Conservation (phyloP, 2,888 invertebrate species). For the Drosophila neotestacea region DNA sequence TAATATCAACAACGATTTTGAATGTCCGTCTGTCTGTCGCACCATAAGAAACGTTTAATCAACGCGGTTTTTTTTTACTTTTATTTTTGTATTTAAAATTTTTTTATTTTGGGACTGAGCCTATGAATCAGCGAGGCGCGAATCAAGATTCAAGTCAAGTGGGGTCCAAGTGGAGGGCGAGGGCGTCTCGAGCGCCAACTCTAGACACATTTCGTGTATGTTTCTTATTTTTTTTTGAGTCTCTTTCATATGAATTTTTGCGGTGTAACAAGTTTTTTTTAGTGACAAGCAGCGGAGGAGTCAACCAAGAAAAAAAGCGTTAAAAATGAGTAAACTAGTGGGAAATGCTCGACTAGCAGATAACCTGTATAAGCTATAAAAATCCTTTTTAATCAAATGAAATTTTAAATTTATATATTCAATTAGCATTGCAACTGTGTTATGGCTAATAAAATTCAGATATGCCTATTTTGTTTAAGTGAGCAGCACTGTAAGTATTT, state of each 20-base stretch:
- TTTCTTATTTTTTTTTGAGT: slow-evolving; percentile 14
- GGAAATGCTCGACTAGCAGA: neutral
- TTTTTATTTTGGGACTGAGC: slow-evolving; percentile 37
- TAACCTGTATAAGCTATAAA: neutral
- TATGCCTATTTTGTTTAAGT: too few species aligned
- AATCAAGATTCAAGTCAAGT: slow-evolving; percentile 54
- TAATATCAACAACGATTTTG: slow-evolving; percentile 79
- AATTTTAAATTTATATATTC: too few species aligned
- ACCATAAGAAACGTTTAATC: slow-evolving; percentile 55
- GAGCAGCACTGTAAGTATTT: too few species aligned
- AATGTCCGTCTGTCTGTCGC: neutral
- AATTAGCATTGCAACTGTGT: too few species aligned
- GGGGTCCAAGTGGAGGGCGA: slow-evolving; percentile 54
- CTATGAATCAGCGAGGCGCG: slow-evolving; percentile 70
- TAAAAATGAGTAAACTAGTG: slow-evolving; percentile 15
- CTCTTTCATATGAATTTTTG: slow-evolving; percentile 54
- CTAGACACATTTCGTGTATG: slow-evolving; percentile 30
- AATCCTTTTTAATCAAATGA: too few species aligned
- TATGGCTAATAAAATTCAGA: too few species aligned
- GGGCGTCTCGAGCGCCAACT: slow-evolving; percentile 58
- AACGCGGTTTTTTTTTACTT: slow-evolving; percentile 33
- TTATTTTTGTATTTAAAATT: neutral
- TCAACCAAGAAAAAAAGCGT: slow-evolving; percentile 44
- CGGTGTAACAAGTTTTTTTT: slow-evolving; percentile 74
- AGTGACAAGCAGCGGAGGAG: slow-evolving; percentile 71